Conservation (phyloP, 1,140 invertebrate genomes). For the Lutraria rhynchaena region DNA sequence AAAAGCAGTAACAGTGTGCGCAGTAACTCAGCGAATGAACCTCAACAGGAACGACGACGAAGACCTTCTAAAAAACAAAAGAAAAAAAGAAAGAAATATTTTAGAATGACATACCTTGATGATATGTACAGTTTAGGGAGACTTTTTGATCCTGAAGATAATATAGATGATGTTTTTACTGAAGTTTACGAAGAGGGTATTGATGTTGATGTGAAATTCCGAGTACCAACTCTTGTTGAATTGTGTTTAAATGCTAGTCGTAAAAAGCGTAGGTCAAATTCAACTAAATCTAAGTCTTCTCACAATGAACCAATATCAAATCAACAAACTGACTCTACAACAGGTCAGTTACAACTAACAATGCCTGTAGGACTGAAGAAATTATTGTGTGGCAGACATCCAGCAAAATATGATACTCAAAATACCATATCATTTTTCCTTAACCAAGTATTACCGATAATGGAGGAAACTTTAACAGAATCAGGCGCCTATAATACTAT, state of each 20-base stretch:
- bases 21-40: not conserved
- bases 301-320: not conserved
- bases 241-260: constrained; percentile 23
- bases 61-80: constrained; percentile 49
- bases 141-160: constrained; percentile 32
- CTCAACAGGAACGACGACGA: constrained; percentile 11
- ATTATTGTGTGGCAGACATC: not conserved
- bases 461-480: not conserved
- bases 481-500: too few relatives aligned
- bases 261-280: constrained; percentile 21
- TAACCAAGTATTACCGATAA: constrained; percentile 20
- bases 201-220: not conserved
- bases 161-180: constrained; percentile 28
- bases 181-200: not conserved
- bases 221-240: constrained; percentile 40
- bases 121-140: constrained; percentile 32
- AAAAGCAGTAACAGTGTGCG: not conserved
- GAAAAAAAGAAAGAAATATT: constrained; percentile 30
- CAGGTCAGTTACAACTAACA: not conserved
- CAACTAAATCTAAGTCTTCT: not conserved
- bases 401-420: constrained; percentile 8
- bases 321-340: not conserved
- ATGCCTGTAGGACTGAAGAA: constrained; percentile 24
- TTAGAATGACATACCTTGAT: constrained; percentile 20
- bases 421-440: constrained; percentile 27